Percentiles rank a stretch among this genome's conserved stretches.
Evolutionary conservation across 2,888 invertebrate species (phyloP).

Genomic region (Leptarthrus brevirostris): DNA sequence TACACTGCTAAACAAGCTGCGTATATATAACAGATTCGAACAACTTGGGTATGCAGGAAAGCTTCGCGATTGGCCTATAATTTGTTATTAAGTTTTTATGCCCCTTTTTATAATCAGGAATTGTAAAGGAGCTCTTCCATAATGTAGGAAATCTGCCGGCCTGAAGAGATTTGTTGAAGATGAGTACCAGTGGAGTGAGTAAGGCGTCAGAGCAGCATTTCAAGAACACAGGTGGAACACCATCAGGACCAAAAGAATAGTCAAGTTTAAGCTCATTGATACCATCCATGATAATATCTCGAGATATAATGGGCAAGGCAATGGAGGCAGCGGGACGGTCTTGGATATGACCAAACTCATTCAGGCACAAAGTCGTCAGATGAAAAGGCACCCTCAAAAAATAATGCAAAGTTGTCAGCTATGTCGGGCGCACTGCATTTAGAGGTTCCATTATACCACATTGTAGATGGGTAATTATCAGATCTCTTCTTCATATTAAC

Average conservation of each 20-base stretch:
- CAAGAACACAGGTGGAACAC: background rate
- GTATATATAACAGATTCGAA: background rate
- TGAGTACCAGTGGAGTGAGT: background rate
- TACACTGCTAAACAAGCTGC: background rate
- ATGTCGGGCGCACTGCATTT: no score
- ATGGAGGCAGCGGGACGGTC: background rate
- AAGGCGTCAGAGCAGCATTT: background rate
- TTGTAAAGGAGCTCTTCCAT: background rate
- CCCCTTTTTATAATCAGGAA: background rate
- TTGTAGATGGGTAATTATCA: no score
- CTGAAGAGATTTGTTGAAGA: background rate
- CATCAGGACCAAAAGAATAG: background rate
- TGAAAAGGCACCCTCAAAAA: no score
- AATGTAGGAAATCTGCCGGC: background rate
- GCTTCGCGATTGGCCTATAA: background rate
- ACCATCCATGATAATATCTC: no score
- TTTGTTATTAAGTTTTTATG: background rate
- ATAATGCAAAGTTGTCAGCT: no score
- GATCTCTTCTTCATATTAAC: no score
- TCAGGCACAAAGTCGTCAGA: no score
- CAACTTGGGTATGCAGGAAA: background rate
- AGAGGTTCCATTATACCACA: no score
- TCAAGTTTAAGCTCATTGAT: background rate
- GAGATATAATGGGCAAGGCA: background rate
- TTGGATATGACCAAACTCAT: background rate